Conservation (phyloP, 2,797 vertebrate genomes). For the Acanthornis magna region DNA sequence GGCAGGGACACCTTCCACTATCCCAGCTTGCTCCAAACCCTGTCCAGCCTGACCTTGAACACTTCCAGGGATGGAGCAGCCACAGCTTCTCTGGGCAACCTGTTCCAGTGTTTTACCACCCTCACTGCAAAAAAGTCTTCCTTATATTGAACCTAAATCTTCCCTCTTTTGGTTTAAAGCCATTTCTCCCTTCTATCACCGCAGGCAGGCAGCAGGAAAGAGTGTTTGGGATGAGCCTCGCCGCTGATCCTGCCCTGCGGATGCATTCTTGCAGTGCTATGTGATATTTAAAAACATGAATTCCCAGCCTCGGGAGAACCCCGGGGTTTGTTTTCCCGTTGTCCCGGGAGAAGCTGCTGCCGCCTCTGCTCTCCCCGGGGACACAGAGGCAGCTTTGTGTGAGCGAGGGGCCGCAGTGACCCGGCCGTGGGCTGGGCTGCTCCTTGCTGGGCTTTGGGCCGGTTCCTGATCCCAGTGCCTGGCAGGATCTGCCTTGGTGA, state of each 20-base stretch:
- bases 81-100: neutral
- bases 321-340: neutral
- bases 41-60: neutral
- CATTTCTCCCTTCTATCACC: neutral
- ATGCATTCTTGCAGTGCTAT: neutral
- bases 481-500: neutral
- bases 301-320: neutral
- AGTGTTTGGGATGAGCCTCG: neutral
- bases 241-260: accelerated
- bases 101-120: neutral
- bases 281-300: neutral
- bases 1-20: neutral
- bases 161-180: neutral
- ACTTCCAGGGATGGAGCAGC: neutral
- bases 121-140: neutral
- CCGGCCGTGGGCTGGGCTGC: neutral
- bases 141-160: neutral
- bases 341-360: neutral
- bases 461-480: neutral
- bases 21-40: neutral
- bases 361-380: neutral
- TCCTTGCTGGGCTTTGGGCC: accelerated
- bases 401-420: neutral
- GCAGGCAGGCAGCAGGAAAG: neutral
- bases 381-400: slow-evolving; percentile 15